Base-by-base conservation (phyloP, 2,113 vertebrate genomes). In the Synchiropus splendidus region DNA sequence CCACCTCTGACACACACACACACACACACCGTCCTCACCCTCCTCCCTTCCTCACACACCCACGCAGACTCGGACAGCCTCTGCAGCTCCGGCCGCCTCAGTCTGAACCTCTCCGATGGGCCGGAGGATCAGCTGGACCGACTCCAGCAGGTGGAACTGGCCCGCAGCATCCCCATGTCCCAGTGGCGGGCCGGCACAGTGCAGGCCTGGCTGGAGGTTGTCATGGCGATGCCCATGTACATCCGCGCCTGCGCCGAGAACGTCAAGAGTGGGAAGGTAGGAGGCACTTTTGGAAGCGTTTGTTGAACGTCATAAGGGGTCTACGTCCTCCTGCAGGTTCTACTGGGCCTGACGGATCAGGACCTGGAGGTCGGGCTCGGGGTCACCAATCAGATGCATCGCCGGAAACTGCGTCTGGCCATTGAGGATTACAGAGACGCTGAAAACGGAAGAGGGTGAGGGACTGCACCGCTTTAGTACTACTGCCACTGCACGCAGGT, bases 211-310 rank as follows among this genome's bases (percentile, higher is more conserved):
- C 86, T 92, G 36, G 90, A 92, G 75, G 87, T 91, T 42, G 84
- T 90, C 73, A 91, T 92, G 89, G 88, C 89, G 27, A 90, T 92
- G 89, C 90, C 89, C 12, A 92, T 91, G 88, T 92, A 92, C 40
- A 86, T 82, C 38, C 88, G 88, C 31, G 77, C 83, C 55, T 92
- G 90, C 18, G 72, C 84, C 0, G 89, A 92, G 67, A 92, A 91
- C 9, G 72, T 91, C 42, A 92, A 90, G 67, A 92, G 89, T 11
- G 90, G 90, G 34, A 90, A 88, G 88, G 90, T 91, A 76, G 40
- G 48, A 45, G 13, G 3, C 6, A 9, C 40, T 39, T 1, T 4
- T 18, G 39, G 12, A 18, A 17, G 12, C n/a, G 4, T 9, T 12
- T 13, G 6, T 36, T 16, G 30, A 2, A 15, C 4, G 3, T 42